A percentile compares a stretch with the other conserved stretches of the same genome.
These are phyloP conservation scores for Cataglyphis rosenhaueri DNA, from an alignment of 2,888 invertebrate genomes.

Conservation along the genomic window DNA sequence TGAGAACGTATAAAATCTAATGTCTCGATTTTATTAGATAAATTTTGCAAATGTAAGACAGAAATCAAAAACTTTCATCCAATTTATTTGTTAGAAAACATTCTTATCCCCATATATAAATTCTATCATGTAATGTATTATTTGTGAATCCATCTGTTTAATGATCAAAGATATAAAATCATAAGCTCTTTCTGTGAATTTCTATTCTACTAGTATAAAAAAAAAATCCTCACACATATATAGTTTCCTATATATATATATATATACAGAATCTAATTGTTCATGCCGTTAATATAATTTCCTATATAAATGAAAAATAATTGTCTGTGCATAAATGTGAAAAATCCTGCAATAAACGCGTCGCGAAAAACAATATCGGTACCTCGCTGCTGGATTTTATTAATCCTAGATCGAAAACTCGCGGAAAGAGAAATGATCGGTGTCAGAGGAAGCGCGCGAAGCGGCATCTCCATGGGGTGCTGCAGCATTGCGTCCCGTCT, in stretches of 20 bases:
- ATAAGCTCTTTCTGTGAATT: not conserved
- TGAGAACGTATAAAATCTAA: not conserved
- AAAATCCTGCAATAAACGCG: not conserved
- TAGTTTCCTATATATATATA: not conserved
- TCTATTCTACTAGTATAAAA: not conserved
- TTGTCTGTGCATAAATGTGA: not conserved
- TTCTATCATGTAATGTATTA: not conserved
- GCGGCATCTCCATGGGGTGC: constrained; percentile 18
- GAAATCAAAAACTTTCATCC: not conserved
- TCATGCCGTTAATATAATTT: not conserved
- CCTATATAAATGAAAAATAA: not conserved
- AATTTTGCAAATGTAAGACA: not conserved
- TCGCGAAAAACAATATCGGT: not conserved
- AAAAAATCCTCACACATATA: not conserved
- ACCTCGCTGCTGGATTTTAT: constrained; percentile 79
- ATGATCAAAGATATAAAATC: not conserved
- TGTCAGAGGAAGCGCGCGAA: not conserved
- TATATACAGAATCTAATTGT: not conserved
- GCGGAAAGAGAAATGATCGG: constrained; percentile 73
- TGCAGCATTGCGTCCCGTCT: constrained; percentile 60
- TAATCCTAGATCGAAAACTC: constrained; percentile 67
- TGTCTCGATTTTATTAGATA: not conserved
- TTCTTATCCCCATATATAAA: not conserved
- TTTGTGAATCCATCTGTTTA: not conserved
- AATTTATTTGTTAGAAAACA: not conserved